Base-by-base conservation (phyloP, 2,888 invertebrate species). In the Pecten maximus region DNA sequence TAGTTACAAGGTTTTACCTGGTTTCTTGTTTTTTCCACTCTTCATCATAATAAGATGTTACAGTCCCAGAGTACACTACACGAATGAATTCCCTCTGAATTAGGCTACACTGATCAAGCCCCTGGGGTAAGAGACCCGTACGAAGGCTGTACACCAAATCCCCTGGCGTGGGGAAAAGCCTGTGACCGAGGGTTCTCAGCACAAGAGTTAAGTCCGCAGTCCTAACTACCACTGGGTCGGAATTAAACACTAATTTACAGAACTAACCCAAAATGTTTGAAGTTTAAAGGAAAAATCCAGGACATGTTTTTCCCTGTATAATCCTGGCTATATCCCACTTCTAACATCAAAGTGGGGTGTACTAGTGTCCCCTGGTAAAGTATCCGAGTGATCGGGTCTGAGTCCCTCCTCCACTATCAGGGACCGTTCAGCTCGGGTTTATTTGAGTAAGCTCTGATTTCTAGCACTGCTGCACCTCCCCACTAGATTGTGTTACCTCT, bases 221-320 rank as follows among this genome's bases (percentile, higher is more conserved):
- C 74, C 28, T 74, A 28, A 35, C 19, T 23, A 74, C 74, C 35
- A 74, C 74, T 28, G 35, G 28, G 74, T 74, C 28, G 74, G 74
- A 28, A 28, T 74, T 74, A 74, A 74, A 74, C 74, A 74, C 74
- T 28, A 74, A 74, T 74, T 74, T 74, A 10, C 74, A 35, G 74
- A 74, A 74, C 8, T 74, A 74, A 74, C 74, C 2, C 4, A 16
- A 74, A 74, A 74, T 74, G 74, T 74, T 74, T 74, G 74, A 74
- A 74, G 74, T 74, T 54, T 10, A 74, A n/a, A n/a, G n/a, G 35
- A 74, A 74, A 35, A 74, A 74, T 74, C 74, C 74, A 74, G 74
- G 28, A 23, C 74, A 74, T 74, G 35, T 28, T 74, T 74, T 74
- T 74, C 35, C 0, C 23, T 10, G 74, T 74, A 28, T 74, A 74